Conservation (phyloP, 2,888 invertebrate genomes). For the Acleris holmiana region DNA sequence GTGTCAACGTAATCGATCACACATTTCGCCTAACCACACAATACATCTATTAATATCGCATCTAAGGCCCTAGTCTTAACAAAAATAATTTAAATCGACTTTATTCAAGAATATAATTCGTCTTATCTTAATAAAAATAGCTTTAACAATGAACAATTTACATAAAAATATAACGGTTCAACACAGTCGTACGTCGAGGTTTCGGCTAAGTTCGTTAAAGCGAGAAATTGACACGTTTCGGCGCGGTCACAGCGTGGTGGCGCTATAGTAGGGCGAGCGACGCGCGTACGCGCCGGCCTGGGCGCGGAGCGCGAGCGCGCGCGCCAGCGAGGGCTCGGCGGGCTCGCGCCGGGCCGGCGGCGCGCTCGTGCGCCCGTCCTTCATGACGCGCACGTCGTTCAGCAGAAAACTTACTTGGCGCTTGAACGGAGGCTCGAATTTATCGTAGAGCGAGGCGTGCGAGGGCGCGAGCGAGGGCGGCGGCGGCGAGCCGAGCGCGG, state of each 20-base stretch:
- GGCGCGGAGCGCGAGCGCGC: constrained; percentile 55
- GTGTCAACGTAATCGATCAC: constrained; percentile 74
- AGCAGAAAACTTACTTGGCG: constrained; percentile 94
- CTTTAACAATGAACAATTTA: constrained; percentile 81
- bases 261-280: constrained; percentile 42
- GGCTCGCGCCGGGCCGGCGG: constrained; percentile 49
- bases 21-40: constrained; percentile 74
- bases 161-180: constrained; percentile 80
- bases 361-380: constrained; percentile 86
- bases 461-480: constrained; percentile 81
- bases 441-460: constrained; percentile 86
- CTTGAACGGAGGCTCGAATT: constrained; percentile 88
- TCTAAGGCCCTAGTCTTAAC: constrained; percentile 79
- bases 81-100: constrained; percentile 74
- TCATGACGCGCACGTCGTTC: constrained; percentile 91
- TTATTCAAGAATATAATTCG: constrained; percentile 80
- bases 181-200: constrained; percentile 61
- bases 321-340: constrained; percentile 47
- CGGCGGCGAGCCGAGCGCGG: constrained; percentile 78
- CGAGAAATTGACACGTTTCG: constrained; percentile 76
- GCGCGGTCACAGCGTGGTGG: constrained; percentile 42
- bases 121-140: constrained; percentile 80
- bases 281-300: constrained; percentile 39
- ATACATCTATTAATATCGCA: constrained; percentile 75
- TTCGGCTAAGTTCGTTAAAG: constrained; percentile 77